phyloP scores from a whole-genome alignment of 2,888 invertebrate species.

The Encarsia formosa region DNA sequence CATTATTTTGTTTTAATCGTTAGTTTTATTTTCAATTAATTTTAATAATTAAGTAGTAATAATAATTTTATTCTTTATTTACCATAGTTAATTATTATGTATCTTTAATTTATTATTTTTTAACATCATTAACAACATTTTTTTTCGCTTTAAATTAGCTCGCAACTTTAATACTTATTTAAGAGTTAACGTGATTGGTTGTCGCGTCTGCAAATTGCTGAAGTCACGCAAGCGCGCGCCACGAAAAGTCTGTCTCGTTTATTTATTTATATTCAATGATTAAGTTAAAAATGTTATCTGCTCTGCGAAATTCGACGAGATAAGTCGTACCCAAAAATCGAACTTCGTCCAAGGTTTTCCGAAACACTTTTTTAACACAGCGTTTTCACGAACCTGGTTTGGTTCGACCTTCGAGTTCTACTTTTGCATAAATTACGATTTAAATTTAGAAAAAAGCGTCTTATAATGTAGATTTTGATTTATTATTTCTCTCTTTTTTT shows the following conservation, averaged over 20 bases:
- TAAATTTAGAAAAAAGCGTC: constrained; percentile 26
- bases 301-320: constrained; percentile 4
- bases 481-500: neutral
- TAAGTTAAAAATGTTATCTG: constrained; percentile 17
- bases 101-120: constrained; percentile 37
- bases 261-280: constrained; percentile 11
- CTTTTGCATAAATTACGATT: constrained; percentile 5
- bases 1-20: constrained; percentile 3
- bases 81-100: constrained; percentile 17
- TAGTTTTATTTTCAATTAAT: constrained; percentile 14
- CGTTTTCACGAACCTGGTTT: neutral
- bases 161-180: constrained; percentile 39
- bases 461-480: constrained; percentile 26
- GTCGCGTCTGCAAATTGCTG: constrained; percentile 43
- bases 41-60: constrained; percentile 17
- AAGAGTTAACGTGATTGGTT: constrained; percentile 51
- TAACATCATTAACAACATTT: constrained; percentile 47
- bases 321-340: neutral
- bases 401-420: constrained; percentile 1
- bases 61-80: constrained; percentile 23
- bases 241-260: constrained; percentile 19
- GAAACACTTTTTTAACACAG: too few relatives aligned
- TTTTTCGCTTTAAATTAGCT: constrained; percentile 32
- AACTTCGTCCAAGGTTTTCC: constrained; percentile 1
- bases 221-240: constrained; percentile 23